Evolutionary conservation across 64 coral and sea anemone genomes (phyloP).

Genomic region (Exaiptasia diaphana): DNA sequence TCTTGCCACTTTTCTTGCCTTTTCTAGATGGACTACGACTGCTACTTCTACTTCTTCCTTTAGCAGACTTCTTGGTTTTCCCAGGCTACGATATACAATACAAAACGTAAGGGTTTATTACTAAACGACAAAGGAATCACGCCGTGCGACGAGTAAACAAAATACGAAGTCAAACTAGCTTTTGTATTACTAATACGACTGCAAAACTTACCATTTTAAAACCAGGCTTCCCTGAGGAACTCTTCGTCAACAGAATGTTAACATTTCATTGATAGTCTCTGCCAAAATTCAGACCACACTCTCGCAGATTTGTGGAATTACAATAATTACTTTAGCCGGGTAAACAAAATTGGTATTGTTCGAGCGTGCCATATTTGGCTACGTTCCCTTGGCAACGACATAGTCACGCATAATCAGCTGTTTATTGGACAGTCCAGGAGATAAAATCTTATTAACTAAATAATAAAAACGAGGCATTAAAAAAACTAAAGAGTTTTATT

Average conservation of each 20-base stretch:
- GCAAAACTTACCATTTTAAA: neutral
- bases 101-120: neutral
- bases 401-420: too few species aligned
- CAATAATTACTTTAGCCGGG: too few species aligned
- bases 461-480: too few species aligned
- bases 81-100: slow-evolving; percentile 14
- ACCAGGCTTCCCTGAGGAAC: too few species aligned
- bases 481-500: too few species aligned
- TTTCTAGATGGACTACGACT: slow-evolving; percentile 77
- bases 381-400: neutral
- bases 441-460: too few species aligned
- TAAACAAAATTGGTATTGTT: neutral
- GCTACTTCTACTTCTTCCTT: slow-evolving; percentile 78
- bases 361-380: neutral
- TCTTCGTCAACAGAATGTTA: too few species aligned
- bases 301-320: too few species aligned
- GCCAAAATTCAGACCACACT: too few species aligned
- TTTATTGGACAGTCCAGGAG: too few species aligned
- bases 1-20: slow-evolving; percentile 77
- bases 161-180: neutral
- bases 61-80: slow-evolving; percentile 68
- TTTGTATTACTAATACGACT: neutral
- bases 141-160: neutral
- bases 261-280: too few species aligned
- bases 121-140: neutral